phyloP scores from a whole-genome alignment of 2,888 invertebrate species.

The Neuroscelio doddi region DNA sequence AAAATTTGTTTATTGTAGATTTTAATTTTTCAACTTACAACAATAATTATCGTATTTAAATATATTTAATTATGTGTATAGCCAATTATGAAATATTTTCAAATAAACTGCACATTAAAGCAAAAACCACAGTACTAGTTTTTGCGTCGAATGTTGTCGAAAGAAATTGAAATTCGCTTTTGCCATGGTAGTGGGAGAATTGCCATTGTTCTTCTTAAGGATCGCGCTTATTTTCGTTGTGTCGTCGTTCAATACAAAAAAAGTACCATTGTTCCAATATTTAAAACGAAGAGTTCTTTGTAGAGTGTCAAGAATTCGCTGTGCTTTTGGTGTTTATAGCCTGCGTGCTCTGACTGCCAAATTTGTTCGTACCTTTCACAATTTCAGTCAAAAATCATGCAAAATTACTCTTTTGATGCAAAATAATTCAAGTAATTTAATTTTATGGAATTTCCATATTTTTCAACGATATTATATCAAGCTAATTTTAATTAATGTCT shows the following conservation, averaged over 20 bases:
- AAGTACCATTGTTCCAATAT: slow-evolving; percentile 59
- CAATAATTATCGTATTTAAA: too few species aligned
- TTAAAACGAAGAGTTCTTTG: slow-evolving; percentile 56
- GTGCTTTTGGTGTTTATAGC: slow-evolving; percentile 53
- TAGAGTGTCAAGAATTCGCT: slow-evolving; percentile 51
- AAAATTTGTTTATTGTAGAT: too few species aligned
- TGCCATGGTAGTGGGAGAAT: slow-evolving; percentile 34
- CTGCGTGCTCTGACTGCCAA: slow-evolving; percentile 42
- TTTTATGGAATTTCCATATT: too few species aligned
- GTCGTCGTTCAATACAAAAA: slow-evolving; percentile 48
- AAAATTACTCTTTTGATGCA: slow-evolving; percentile 17
- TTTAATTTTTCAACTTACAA: too few species aligned
- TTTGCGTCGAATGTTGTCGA: slow-evolving; percentile 25
- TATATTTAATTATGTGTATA: too few species aligned
- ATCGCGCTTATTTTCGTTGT: slow-evolving; percentile 52
- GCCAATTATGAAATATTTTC: too few species aligned
- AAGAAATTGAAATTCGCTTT: slow-evolving; percentile 45
- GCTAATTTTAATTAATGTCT: too few species aligned
- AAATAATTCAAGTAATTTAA: too few species aligned
- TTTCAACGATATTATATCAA: too few species aligned
- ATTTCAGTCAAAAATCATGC: slow-evolving; percentile 32
- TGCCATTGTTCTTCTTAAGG: slow-evolving; percentile 49
- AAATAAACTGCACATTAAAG: too few species aligned
- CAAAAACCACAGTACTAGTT: slow-evolving; percentile 18
- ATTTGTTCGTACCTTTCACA: slow-evolving; percentile 41